Conservation (phyloP, 2,113 vertebrate genomes). For the Tachysurus vachellii region DNA sequence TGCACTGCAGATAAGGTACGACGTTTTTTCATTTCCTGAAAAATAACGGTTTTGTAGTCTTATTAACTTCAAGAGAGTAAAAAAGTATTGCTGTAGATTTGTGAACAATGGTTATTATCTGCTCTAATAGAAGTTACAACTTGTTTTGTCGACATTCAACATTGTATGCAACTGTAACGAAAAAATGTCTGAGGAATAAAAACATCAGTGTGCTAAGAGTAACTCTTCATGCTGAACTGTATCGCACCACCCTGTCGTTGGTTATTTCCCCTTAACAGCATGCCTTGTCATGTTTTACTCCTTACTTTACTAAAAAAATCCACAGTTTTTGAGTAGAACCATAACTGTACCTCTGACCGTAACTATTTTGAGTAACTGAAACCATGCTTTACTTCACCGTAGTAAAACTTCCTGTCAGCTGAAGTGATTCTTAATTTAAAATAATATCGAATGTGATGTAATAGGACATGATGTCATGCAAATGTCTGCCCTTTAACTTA, state of each 20-base stretch:
- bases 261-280: not conserved
- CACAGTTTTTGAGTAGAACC: not conserved
- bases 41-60: no score
- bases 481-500: slow-evolving; percentile 25
- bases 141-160: not conserved
- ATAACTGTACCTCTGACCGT: not conserved
- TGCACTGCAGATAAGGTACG: no score
- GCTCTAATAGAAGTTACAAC: not conserved
- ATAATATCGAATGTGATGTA: not conserved
- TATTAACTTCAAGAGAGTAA: not conserved
- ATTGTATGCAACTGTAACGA: not conserved
- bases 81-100: not conserved
- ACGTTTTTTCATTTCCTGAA: no score
- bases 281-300: not conserved
- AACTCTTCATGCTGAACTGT: not conserved
- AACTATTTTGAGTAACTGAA: not conserved
- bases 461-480: slow-evolving; percentile 8
- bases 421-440: slow-evolving; percentile 16
- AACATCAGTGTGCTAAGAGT: not conserved
- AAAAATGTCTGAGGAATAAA: not conserved
- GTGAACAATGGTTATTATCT: not conserved
- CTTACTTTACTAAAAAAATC: no score
- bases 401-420: not conserved
- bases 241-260: not conserved
- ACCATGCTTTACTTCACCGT: not conserved